These are phyloP conservation scores for Steatocranus sp. DNA, from an alignment of 2,797 vertebrate species.

Conservation along the genomic window DNA sequence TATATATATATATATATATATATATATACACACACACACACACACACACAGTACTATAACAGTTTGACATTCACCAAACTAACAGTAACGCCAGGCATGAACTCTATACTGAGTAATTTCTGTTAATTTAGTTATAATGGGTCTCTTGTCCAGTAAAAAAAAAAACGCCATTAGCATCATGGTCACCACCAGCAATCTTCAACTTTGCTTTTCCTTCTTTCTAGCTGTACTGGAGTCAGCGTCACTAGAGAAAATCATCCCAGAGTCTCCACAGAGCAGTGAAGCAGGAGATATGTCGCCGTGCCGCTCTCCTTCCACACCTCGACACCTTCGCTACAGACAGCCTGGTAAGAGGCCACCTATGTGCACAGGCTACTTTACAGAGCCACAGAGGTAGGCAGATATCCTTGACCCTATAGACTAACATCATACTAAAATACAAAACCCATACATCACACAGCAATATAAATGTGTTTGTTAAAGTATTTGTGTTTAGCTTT, in stretches of 20 bases:
- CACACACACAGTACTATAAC: background rate
- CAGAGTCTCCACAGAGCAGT: conserved; percentile 78
- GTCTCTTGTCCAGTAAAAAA: background rate
- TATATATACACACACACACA: no score
- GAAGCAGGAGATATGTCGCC: conserved; percentile 88
- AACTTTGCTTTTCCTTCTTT: background rate
- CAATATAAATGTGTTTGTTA: background rate
- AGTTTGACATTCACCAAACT: background rate
- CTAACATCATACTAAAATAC: background rate
- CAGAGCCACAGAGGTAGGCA: background rate
- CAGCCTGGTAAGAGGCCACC: conserved; percentile 76
- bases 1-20: rapidly evolving
- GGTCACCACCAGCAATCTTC: background rate
- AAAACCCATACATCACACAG: background rate
- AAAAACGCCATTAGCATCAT: rapidly evolving
- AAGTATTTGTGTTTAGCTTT: background rate
- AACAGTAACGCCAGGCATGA: background rate
- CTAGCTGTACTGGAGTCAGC: conserved; percentile 87
- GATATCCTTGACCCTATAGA: background rate
- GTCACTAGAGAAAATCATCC: conserved; percentile 83
- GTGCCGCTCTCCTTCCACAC: conserved; percentile 89
- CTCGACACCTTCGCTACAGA: conserved; percentile 91
- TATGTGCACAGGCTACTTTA: background rate
- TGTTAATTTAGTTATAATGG: background rate
- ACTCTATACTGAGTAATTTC: background rate